Evolutionary conservation across 2,888 invertebrate species (phyloP).

Genomic region (Cerastis leucographa): DNA sequence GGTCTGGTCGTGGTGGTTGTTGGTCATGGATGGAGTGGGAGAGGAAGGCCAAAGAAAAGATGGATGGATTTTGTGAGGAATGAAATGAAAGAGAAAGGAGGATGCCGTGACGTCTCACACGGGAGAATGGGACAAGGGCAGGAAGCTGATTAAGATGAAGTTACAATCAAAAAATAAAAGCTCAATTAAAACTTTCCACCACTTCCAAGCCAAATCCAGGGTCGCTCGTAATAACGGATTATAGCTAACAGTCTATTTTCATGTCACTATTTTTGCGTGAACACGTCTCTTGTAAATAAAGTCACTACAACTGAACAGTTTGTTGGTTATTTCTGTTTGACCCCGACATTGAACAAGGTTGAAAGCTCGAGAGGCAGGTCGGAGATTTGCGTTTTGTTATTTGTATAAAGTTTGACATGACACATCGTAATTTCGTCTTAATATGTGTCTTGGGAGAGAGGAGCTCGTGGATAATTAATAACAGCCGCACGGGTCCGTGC

Average conservation of each 20-base stretch:
- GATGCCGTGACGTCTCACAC: too few relatives aligned
- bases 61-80: too few relatives aligned
- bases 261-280: slow-evolving; percentile 1
- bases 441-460: too few relatives aligned
- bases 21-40: too few relatives aligned
- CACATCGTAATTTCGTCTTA: neutral
- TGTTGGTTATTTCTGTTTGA: slow-evolving; percentile 37
- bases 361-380: neutral
- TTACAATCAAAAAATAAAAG: neutral
- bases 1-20: too few relatives aligned
- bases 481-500: too few relatives aligned
- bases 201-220: neutral
- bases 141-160: neutral
- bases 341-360: slow-evolving; percentile 47
- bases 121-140: too few relatives aligned
- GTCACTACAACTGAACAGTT: neutral
- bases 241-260: slow-evolving; percentile 32
- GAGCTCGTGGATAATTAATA: too few relatives aligned
- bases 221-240: neutral
- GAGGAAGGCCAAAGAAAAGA: too few relatives aligned
- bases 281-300: slow-evolving; percentile 22
- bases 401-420: neutral
- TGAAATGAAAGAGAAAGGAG: too few relatives aligned
- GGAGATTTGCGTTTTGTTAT: neutral
- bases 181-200: neutral